Base-by-base conservation (phyloP, 2,888 invertebrate species). In the Temnothorax rugatulus region DNA sequence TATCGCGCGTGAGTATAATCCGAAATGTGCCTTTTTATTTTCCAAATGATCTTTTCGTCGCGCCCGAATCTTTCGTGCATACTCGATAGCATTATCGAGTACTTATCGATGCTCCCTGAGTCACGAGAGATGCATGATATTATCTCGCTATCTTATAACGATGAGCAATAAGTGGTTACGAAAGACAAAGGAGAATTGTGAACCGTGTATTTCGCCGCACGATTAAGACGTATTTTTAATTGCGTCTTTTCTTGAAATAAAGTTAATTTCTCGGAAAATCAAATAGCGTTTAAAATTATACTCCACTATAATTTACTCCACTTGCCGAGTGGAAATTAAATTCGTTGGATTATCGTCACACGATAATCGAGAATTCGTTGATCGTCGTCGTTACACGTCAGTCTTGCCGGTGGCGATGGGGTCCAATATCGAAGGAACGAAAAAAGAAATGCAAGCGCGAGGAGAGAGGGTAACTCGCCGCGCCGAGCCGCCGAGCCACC, bases 361-460 rank as follows among this genome's bases (percentile, higher is more conserved):
- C 15, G n/a, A 64, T 54, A 29, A 68, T 79, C 21, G 44, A 79
- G 15, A 61, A 21, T 50, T 63, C 47, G 18, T 29, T 25, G 29
- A 34, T 50, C 15, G 18, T 38, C 34, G 5, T 41, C 9, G 8
- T 9, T 64, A 41, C n/a, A 34, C 11, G 29, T 44, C 77, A 34
- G n/a, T 47, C 25, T 57, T 47, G 15, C 25, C 59, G 34, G 7
- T 7, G 7, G 34, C 29, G 79, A n/a, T 59, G 18, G 21, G 29
- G 9, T 25, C 25, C 59, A 76, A 69, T 68, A 85, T 68, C 74
- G 77, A 77, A 69, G 74, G 47, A 81, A 57, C 25, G 66, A 21
- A 38, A 69, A 57, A 71, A 68, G 18, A 71, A 79, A 73, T 41
- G 38, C 68, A n/a, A 15, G 18, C 74, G 44, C 2, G 2, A 8